Base-by-base conservation (phyloP, 2,888 invertebrate species). In the Icerya purchasi region DNA sequence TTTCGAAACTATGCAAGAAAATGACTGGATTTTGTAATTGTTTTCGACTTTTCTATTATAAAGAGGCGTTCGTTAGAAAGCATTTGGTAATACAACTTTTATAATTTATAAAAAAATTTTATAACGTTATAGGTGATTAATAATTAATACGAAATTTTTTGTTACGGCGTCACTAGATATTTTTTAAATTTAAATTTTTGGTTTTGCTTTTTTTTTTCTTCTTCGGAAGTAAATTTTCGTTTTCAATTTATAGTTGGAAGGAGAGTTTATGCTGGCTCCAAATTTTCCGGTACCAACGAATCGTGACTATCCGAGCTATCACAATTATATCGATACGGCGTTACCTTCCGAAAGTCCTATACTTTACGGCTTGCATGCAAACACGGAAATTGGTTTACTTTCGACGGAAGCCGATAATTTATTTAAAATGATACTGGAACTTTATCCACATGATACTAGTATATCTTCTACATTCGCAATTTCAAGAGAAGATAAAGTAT, bases 341-440 rank as follows among this genome's bases (percentile, higher is more conserved):
- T 72, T 94, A 23, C 93, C 93, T 0, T 76, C 83, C 0, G 93
- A 94, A 73, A 87, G 88, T 57, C 93, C 94, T 0, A 80, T 84
- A 66, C 75, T 94, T 19, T 94, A 94, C 68, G 93, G 93, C 0
- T 74, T 94, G 21, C 93, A 94, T 73, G 86, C 91, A 0, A 94
- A 94, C 70, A 91, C 94, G 1, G 93, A 94, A 74, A 92, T 94
- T 62, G 92, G 92, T 54, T 91, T 92, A 69, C 74, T 94, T 57
- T 91, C 92, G 0, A 82, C 83, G 0, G 86, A 84, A 0, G 86
- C 91, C 0, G 88, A 92, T 66, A 80, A 81, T 63, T 73, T 94
- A 55, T 92, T 93, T 72, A 81, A 78, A 71, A 84, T 82, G 1
- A 79, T 89, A 53, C 83, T 93, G 68, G 93, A 91, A 72, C 80